Conservation (phyloP, 92 coral and sea anemone genomes). For the Galaxea fascicularis region DNA sequence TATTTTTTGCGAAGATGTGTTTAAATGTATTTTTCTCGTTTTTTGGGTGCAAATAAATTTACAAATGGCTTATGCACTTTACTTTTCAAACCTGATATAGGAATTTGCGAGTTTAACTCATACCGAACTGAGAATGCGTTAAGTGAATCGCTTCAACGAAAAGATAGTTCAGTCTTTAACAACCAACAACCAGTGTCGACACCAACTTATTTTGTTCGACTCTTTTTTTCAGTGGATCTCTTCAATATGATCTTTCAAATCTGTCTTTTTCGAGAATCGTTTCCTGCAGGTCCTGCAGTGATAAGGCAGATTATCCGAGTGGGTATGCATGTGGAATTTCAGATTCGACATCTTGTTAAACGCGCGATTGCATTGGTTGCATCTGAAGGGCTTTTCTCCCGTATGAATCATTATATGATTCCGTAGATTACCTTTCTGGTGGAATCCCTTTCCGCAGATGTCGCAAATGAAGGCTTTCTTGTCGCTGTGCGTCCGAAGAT, state of each 20-base stretch:
- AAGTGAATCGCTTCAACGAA: neutral
- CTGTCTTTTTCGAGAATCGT: slow-evolving; percentile 78
- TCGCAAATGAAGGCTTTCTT: slow-evolving; percentile 92
- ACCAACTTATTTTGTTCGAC: too few relatives aligned
- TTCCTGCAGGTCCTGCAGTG: slow-evolving; percentile 87
- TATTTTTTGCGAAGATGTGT: slow-evolving; percentile 11
- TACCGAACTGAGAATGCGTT: neutral
- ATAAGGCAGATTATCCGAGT: slow-evolving; percentile 83
- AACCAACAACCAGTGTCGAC: too few relatives aligned
- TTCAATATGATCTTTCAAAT: slow-evolving; percentile 81
- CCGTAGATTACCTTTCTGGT: slow-evolving; percentile 95
- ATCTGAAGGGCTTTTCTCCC: slow-evolving; percentile 95
- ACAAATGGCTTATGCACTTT: neutral
- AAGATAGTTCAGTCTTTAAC: neutral
- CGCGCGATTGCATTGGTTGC: slow-evolving; percentile 90
- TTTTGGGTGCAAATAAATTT: slow-evolving; percentile 1
- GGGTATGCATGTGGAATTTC: slow-evolving; percentile 97
- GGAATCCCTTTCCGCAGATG: slow-evolving; percentile 96
- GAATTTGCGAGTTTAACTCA: neutral
- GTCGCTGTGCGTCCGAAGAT: slow-evolving; percentile 95
- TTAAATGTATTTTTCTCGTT: neutral
- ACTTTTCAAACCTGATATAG: neutral
- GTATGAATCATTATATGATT: slow-evolving; percentile 99
- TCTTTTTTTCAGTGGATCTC: slow-evolving; percentile 62
- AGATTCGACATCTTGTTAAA: slow-evolving; percentile 99